Conservation (phyloP, 2,888 invertebrate species). For the Trimorus sp. region DNA sequence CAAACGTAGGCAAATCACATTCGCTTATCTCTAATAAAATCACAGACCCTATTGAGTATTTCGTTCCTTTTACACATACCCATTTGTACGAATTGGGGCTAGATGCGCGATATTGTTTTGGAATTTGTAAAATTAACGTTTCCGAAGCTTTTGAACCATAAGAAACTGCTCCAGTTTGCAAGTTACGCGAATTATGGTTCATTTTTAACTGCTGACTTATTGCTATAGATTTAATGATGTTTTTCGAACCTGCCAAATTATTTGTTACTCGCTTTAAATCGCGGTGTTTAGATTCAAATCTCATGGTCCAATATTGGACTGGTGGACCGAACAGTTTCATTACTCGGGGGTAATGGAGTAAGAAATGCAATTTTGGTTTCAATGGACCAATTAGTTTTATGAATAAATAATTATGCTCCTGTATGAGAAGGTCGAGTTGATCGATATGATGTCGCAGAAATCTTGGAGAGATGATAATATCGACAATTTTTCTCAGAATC, state of each 20-base stretch:
- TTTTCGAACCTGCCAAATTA: slow-evolving; percentile 28
- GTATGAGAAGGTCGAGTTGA: slow-evolving; percentile 5
- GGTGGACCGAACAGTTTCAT: background rate
- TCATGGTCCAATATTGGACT: slow-evolving; percentile 31
- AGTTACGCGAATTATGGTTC: background rate
- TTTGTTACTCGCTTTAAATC: slow-evolving; percentile 17
- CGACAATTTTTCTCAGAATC: background rate
- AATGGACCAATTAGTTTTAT: slow-evolving; percentile 21
- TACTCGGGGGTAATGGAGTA: background rate
- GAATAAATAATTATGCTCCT: slow-evolving; percentile 14
- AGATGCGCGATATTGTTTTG: background rate
- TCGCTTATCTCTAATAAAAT: slow-evolving; percentile 22
- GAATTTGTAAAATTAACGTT: background rate
- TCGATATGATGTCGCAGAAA: background rate
- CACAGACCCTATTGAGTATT: slow-evolving; percentile 6
- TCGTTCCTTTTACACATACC: slow-evolving; percentile 4
- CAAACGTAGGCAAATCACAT: background rate
- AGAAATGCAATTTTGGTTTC: slow-evolving; percentile 37
- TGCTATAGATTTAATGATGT: slow-evolving; percentile 26
- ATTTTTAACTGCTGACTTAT: slow-evolving; percentile 31
- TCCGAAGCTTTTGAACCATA: slow-evolving; percentile 11
- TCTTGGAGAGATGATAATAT: slow-evolving; percentile 1
- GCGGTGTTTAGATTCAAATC: slow-evolving; percentile 32
- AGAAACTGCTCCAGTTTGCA: slow-evolving; percentile 7
- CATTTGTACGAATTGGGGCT: slow-evolving; percentile 10